Evolutionary conservation across 2,797 vertebrate genomes (phyloP).

Genomic region (Typhlichthys eigenmanni): DNA sequence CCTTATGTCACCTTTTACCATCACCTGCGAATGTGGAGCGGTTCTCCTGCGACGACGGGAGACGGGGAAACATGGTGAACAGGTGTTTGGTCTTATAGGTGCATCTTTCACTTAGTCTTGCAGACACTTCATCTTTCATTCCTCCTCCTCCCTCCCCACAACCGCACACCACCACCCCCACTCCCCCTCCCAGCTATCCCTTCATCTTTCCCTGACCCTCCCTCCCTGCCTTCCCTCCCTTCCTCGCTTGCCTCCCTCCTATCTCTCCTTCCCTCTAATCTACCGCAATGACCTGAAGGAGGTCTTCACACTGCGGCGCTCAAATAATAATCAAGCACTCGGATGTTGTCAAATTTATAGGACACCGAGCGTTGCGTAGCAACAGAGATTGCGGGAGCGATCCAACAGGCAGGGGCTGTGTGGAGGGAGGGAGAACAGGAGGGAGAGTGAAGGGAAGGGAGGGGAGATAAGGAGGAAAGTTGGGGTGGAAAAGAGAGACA

Average conservation of each 20-base stretch:
- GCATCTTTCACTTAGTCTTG: constrained; percentile 49
- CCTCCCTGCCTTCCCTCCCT: constrained; percentile 33
- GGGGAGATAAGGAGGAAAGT: constrained; percentile 44
- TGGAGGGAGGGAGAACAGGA: constrained; percentile 47
- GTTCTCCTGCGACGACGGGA: no score
- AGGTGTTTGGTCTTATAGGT: constrained; percentile 30
- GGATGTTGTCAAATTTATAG: constrained; percentile 81
- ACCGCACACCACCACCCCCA: constrained; percentile 15
- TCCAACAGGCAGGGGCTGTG: constrained; percentile 66
- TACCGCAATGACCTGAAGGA: constrained; percentile 73
- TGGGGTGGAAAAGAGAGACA: constrained; percentile 31
- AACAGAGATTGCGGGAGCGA: constrained; percentile 76
- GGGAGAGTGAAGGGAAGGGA: constrained; percentile 55
- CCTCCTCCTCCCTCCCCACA: constrained; percentile 20
- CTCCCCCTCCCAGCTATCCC: constrained; percentile 39
- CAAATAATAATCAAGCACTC: constrained; percentile 79
- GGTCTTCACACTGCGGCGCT: constrained; percentile 68
- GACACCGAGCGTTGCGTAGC: constrained; percentile 78
- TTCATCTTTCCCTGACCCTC: constrained; percentile 31
- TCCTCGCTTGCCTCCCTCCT: constrained; percentile 44
- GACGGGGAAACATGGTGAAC: constrained; percentile 10
- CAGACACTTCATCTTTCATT: constrained; percentile 38
- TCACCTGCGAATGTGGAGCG: constrained; percentile 32
- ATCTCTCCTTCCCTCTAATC: constrained; percentile 58
- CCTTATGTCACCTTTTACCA: constrained; percentile 37